Percentiles rank a stretch among this genome's conserved stretches.
Conservation (phyloP, 2,888 invertebrate genomes). For the Pheosia gnoma region DNA sequence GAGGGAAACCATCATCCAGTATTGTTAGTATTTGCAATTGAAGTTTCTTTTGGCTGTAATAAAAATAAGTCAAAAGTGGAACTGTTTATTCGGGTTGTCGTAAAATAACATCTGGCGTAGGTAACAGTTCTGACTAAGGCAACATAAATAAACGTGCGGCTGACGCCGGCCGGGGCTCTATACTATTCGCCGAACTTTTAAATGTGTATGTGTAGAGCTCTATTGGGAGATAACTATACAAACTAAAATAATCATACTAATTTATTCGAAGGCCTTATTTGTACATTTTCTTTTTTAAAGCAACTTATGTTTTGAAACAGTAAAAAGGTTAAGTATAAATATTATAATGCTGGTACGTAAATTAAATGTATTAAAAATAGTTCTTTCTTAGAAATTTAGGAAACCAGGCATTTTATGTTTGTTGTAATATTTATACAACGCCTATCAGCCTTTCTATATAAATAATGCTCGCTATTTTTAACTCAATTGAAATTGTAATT, state of each 20-base stretch:
- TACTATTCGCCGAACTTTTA: conserved; percentile 34
- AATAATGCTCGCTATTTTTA: no score
- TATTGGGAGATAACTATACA: background rate
- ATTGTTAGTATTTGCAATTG: conserved; percentile 11
- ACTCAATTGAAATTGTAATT: no score
- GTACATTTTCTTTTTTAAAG: no score
- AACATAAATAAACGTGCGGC: conserved; percentile 79
- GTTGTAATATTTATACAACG: no score
- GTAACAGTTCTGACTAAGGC: conserved; percentile 76
- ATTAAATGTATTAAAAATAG: no score
- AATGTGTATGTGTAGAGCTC: conserved; percentile 27
- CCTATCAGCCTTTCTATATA: no score
- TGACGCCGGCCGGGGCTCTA: conserved; percentile 55
- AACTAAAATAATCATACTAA: background rate
- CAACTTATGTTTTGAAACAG: no score
- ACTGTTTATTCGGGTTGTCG: conserved; percentile 74
- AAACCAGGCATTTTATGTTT: no score
- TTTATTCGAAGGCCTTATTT: background rate
- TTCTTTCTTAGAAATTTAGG: no score
- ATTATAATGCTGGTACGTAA: no score
- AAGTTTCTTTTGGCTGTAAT: conserved; percentile 16
- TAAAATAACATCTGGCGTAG: conserved; percentile 81
- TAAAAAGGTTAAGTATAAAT: no score
- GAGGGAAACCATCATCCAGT: background rate
- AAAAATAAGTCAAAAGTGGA: conserved; percentile 53